Evolutionary conservation across 2,888 invertebrate species (phyloP), one percentile per base, ranked within the genome.

Genomic region (Escarpia spicata): DNA sequence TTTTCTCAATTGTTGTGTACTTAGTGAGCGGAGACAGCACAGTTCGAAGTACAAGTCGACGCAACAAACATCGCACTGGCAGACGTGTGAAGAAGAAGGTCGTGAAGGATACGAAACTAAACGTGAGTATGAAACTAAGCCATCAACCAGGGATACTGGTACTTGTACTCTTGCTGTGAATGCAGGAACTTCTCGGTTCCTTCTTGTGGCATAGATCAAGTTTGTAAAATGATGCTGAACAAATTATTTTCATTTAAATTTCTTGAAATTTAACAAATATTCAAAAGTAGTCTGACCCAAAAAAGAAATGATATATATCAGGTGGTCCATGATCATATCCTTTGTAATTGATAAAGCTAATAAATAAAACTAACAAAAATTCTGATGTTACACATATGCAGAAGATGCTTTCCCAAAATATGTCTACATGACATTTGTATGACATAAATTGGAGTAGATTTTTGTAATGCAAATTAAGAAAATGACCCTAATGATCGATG

Each of bases 11-110:
- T 75, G 75, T 75, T 75, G 43, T 60, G 90, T 92, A n/a, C 89
- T 19, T 92, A 93, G 93, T 92, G n/a, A 93, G 93, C 45, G 75
- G 44, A 37, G 90, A 58, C 75, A 92, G 91, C 45, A 91, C 90
- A 8, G 91, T 89, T 9, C 91, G 92, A 91, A 92, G 91, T 10
- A 93, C 92, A 19, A 91, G 92, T 15, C 52, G 90, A 60, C 58
- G 89, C 15, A 91, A 43, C 45, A 93, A 75, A 26, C 75, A 19
- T 3, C 75, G 75, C 75, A 75, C 26, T 75, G 75, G 26, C 75
- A 19, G 75, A 4, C 75, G 75, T 26, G 26, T 75, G 19, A 75
- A 92, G 52, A 93, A 93, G 92, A 92, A 52, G 31, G 60, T 91
- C 37, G 92, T 90, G 43, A 92, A 92, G 92, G 92, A 92, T 19